phyloP scores from a whole-genome alignment of 2,888 invertebrate genomes.

The Meganola albula region DNA sequence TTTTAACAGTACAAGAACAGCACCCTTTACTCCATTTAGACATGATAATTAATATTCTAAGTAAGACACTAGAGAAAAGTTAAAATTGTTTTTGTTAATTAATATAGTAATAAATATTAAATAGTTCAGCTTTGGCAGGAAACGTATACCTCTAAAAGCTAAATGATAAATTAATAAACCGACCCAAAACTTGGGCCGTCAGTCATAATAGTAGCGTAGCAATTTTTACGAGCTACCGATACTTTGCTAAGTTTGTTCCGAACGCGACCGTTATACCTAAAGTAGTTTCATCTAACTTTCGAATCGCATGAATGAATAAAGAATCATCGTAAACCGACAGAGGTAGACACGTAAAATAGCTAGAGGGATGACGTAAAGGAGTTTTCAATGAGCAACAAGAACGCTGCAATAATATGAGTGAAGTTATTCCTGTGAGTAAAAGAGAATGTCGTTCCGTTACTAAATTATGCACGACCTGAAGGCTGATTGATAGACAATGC shows the following conservation, averaged over 20 bases:
- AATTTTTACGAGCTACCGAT: conserved; percentile 20
- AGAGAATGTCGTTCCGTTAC: conserved; percentile 14
- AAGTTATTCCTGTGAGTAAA: conserved; percentile 8
- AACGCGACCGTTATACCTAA: conserved; percentile 12
- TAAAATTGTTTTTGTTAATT: too few relatives aligned
- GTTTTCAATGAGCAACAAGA: conserved; percentile 19
- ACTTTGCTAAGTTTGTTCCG: conserved; percentile 13
- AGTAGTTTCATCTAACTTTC: conserved; percentile 21
- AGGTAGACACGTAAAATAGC: conserved; percentile 13
- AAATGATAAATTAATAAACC: conserved; percentile 19
- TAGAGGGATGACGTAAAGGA: conserved; percentile 21
- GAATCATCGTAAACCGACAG: conserved; percentile 20
- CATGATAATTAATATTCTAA: too few relatives aligned
- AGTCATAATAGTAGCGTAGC: conserved; percentile 20
- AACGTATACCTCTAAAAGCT: conserved; percentile 12
- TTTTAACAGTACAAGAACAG: too few relatives aligned
- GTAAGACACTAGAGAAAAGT: too few relatives aligned
- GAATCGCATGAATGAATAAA: conserved; percentile 24
- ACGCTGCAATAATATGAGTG: conserved; percentile 26
- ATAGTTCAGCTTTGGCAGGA: too few relatives aligned
- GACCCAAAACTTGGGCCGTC: conserved; percentile 10
- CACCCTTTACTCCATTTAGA: too few relatives aligned
- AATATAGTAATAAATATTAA: too few relatives aligned
- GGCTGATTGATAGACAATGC: conserved; percentile 30
- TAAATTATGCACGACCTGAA: conserved; percentile 26